Conservation (phyloP, 2,797 vertebrate genomes). For the Ctenosaura bakeri region DNA sequence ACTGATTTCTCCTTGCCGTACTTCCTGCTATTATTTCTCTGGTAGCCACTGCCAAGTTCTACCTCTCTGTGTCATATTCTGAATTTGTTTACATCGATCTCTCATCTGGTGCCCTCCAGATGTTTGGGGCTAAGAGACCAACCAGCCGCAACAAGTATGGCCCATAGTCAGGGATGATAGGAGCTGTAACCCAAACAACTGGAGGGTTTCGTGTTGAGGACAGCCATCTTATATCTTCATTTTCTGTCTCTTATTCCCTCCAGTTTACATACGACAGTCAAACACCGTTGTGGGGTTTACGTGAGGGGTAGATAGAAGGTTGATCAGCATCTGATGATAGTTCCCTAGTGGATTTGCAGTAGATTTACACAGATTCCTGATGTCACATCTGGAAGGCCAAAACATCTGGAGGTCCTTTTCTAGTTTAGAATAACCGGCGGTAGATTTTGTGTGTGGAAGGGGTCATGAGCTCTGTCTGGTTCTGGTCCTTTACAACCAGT, state of each 20-base stretch:
- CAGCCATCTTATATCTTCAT: neutral
- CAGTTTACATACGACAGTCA: neutral
- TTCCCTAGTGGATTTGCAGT: neutral
- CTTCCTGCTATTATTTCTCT: constrained; percentile 80
- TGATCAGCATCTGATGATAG: no score
- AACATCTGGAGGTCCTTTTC: no score
- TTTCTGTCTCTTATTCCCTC: neutral
- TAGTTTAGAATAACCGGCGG: no score
- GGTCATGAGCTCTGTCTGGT: no score
- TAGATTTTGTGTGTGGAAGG: no score
- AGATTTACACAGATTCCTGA: neutral
- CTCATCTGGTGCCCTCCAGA: no score
- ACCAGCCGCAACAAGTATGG: neutral
- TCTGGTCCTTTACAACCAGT: no score
- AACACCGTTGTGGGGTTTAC: neutral
- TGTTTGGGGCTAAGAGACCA: neutral
- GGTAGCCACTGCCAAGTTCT: constrained; percentile 59
- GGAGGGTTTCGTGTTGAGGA: neutral
- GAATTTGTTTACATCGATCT: neutral
- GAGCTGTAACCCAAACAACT: neutral
- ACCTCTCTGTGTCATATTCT: neutral
- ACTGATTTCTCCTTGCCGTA: constrained; percentile 62
- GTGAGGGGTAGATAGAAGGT: neutral
- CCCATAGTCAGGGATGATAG: neutral
- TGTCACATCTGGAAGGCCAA: no score